A percentile compares a stretch with the other conserved stretches of the same genome.
phyloP scores from a whole-genome alignment of 2,797 vertebrate genomes.

The Nyctalus aviator region DNA sequence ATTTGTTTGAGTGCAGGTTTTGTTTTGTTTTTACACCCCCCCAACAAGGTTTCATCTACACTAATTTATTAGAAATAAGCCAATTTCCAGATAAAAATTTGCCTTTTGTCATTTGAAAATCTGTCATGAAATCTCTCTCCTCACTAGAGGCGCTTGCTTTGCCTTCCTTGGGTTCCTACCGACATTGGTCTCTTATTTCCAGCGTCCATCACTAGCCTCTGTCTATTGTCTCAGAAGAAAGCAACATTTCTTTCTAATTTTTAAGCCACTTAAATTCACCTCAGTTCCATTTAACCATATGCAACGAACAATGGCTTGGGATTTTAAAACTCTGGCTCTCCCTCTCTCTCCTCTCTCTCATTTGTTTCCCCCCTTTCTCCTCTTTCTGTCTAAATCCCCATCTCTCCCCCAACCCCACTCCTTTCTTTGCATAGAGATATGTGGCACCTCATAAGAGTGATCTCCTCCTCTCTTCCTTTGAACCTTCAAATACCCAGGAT shows the following conservation, averaged over 20 bases:
- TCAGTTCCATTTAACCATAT: constrained; percentile 13
- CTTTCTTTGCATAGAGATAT: neutral
- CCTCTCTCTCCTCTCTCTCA: too few species aligned
- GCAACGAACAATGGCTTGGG: neutral
- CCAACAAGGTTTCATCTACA: constrained; percentile 52
- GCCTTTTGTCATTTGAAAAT: constrained; percentile 47
- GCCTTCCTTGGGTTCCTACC: neutral
- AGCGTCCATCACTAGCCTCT: neutral
- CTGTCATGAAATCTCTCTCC: constrained; percentile 13
- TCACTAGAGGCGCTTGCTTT: neutral
- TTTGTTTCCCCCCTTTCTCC: too few species aligned
- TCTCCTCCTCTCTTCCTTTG: neutral
- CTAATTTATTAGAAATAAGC: constrained; percentile 63
- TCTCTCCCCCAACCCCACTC: neutral
- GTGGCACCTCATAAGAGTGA: neutral
- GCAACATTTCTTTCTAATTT: constrained; percentile 39
- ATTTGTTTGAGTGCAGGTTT: neutral
- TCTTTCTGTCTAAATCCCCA: neutral
- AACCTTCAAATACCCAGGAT: neutral
- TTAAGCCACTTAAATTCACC: constrained; percentile 38
- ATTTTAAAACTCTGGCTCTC: neutral
- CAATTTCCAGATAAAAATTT: constrained; percentile 51
- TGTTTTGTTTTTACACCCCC: neutral
- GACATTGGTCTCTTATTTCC: constrained; percentile 11
- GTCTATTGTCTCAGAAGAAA: constrained; percentile 31